Percentiles rank a stretch among this genome's conserved stretches.
Conservation (phyloP, 2,888 invertebrate species). For the Tromatobia lineatoria region DNA sequence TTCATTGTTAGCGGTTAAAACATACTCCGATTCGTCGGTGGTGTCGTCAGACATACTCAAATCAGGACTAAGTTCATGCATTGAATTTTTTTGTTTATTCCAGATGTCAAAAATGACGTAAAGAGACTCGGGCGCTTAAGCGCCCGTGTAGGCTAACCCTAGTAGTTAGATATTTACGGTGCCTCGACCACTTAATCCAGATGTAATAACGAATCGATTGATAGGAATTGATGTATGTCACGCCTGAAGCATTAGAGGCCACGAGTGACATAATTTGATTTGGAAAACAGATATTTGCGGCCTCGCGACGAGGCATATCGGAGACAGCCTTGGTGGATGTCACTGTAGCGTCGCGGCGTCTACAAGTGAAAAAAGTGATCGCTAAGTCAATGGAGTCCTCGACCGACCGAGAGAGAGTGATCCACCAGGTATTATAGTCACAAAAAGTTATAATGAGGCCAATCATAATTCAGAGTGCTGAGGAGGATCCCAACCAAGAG, state of each 20-base stretch:
- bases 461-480: conserved; percentile 41
- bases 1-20: no score
- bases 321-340: conserved; percentile 68
- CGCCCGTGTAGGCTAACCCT: no score
- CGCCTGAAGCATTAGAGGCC: conserved; percentile 38
- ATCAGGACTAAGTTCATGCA: no score
- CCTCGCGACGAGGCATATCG: conserved; percentile 67
- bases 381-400: conserved; percentile 52
- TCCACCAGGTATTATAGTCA: conserved; percentile 16
- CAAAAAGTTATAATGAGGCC: conserved; percentile 37
- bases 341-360: conserved; percentile 60
- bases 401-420: conserved; percentile 32
- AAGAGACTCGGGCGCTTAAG: no score
- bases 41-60: no score
- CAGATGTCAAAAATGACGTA: no score
- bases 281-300: conserved; percentile 37
- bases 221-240: conserved; percentile 11
- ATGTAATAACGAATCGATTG: conserved; percentile 1
- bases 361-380: conserved; percentile 41
- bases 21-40: no score
- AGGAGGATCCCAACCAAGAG: conserved; percentile 1
- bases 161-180: background rate
- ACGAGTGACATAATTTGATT: conserved; percentile 35
- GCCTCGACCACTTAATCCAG: background rate
- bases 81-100: no score